Base-by-base conservation (phyloP, 1,140 invertebrate genomes). In the Meloidogyne hapla region DNA sequence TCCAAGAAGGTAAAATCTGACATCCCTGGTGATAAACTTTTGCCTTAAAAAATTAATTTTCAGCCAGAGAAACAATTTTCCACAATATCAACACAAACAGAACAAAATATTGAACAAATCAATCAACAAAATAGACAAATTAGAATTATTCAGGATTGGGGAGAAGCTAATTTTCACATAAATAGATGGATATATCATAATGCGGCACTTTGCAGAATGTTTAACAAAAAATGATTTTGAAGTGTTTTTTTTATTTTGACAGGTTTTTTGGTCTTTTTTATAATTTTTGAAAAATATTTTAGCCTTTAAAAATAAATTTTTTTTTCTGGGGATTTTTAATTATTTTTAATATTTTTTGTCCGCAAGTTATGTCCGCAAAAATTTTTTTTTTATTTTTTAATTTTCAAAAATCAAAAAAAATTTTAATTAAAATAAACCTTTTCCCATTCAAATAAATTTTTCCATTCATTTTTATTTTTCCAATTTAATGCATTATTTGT, bases 361-460 rank as follows among this genome's bases (percentile, higher is more conserved):
- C n/a, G n/a, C n/a, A n/a, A n/a, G n/a, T n/a, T n/a, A n/a, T n/a
- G n/a, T n/a, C n/a, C n/a, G n/a, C n/a, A n/a, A n/a, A n/a, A n/a
- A n/a, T 69, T 33, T 69, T 69, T 69, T 21, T 33, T 68, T 68
- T n/a, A 21, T 68, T 68, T 68, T 23, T n/a, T 68, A 18, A 68
- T 33, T 18, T 21, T 33, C 26, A 21, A 68, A 23, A 28, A 23
- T 12, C 13, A 40, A 28, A 23, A 68, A 68, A 68, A 23, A 28
- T 28, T 68, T 33, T 56, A 68, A 68, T 18, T 8, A 23, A 63
- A 21, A 8, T 21, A 5, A 26, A 26, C 62, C 21, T 9, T 63
- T 63, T 63, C 62, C 66, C 45, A 42, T 6, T 26, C 42, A 73
- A 73, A 26, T 21, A 73, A 61, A 63, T 73, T n/a, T n/a, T 42